Evolutionary conservation across 92 coral and sea anemone genomes (phyloP).

Genomic region (Paramuricea clavata): DNA sequence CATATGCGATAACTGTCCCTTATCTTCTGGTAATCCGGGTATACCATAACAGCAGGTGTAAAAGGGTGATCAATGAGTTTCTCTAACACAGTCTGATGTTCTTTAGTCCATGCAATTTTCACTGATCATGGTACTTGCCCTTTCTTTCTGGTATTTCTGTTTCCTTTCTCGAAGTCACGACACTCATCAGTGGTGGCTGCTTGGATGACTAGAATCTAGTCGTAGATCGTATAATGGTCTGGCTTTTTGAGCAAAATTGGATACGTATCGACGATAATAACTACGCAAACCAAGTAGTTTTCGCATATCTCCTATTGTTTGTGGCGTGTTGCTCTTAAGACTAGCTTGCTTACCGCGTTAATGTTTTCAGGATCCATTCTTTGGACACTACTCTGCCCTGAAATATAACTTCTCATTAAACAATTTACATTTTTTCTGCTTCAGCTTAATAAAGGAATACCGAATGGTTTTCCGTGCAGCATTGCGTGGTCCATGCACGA

Average conservation of each 20-base stretch:
- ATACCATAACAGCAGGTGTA: constrained; percentile 49
- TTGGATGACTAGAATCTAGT: no score
- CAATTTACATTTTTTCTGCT: constrained; percentile 54
- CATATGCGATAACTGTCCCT: constrained; percentile 23
- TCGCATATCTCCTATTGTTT: constrained; percentile 12
- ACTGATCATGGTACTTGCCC: constrained; percentile 39
- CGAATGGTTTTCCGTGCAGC: no score
- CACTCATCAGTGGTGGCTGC: not conserved
- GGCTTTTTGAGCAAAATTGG: constrained; percentile 23
- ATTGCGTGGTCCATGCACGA: no score
- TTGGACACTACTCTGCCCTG: constrained; percentile 53
- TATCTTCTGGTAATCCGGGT: constrained; percentile 19
- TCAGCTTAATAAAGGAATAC: constrained; percentile 63
- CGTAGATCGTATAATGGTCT: constrained; percentile 22
- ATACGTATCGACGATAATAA: constrained; percentile 28
- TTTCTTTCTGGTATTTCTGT: not conserved
- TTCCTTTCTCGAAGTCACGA: not conserved
- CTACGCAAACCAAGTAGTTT: constrained; percentile 16
- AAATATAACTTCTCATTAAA: constrained; percentile 51
- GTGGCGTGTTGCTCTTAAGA: not conserved
- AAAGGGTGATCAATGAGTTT: constrained; percentile 22
- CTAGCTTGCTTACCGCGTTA: not conserved
- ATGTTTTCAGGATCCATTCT: constrained; percentile 51
- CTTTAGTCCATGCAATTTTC: constrained; percentile 22
- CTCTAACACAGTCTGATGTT: constrained; percentile 38